Evolutionary conservation across 2,888 invertebrate species (phyloP), one percentile per base, ranked within the genome.

Genomic region (Heliconius erato): DNA sequence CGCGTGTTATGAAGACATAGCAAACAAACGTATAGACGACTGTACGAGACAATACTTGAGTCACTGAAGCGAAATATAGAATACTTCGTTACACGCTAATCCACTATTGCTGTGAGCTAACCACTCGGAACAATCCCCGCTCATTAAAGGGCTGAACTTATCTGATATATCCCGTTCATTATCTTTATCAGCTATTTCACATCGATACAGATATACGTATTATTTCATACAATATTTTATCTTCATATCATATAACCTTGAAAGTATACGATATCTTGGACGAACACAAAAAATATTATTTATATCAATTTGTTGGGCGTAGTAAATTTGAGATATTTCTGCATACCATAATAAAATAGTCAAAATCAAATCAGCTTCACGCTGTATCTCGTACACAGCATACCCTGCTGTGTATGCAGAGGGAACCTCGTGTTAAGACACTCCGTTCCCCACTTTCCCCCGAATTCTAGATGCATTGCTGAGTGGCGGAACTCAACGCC

Each of bases 161-260:
- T 92, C 92, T 84, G 84, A 88, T 90, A 91, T 90, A 91, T 86
- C 86, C 87, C 82, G 82, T 83, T 85, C 85, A 86, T 90, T 92
- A 93, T 92, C 92, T 88, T 85, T 87, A 84, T 86, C 85, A 85
- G 86, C 81, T 90, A 91, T 91, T 91, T 85, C 86, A 89, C 90
- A 92, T 94, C 93, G 92, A 93, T 93, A 92, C 87, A 84, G 86
- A 87, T 88, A 87, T 69, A 71, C 5, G 71, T 72, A 82, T 81
- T 81, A 79, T 81, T 82, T 59, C 40, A 71, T 81, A 83, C 79
- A 76, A 80, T 79, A 67, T 28, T 44, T 65, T 67, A 67, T 44
- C 19, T 76, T 59, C 78, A 67, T 78, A 67, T 59, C 59, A 59
- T 59, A 74, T 74, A 74, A 74, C 74, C 74, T 59, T 74, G 54